Conservation (phyloP, 1,140 invertebrate species). For the Pseudomyrmex sp. region DNA sequence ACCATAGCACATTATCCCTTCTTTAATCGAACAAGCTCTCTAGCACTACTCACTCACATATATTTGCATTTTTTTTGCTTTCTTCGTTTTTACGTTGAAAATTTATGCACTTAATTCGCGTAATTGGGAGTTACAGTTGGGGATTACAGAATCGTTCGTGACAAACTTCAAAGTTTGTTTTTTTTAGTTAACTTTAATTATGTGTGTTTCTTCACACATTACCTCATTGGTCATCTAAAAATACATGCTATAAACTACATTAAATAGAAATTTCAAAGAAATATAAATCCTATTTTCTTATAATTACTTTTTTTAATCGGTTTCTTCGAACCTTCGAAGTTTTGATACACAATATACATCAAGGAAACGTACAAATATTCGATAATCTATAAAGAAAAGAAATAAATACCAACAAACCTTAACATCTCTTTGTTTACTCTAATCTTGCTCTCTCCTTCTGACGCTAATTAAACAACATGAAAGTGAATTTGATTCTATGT, state of each 20-base stretch:
- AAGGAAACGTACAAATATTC: too few relatives aligned
- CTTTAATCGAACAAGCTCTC: slow-evolving; percentile 45
- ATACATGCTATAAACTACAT: slow-evolving; percentile 45
- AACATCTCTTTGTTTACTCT: too few relatives aligned
- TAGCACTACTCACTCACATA: neutral
- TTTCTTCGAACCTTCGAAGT: too few relatives aligned
- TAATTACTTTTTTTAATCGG: neutral
- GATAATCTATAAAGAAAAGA: too few relatives aligned
- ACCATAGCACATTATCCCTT: slow-evolving; percentile 71
- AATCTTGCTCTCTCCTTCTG: too few relatives aligned
- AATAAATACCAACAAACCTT: too few relatives aligned
- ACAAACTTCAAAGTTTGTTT: neutral
- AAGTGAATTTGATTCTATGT: too few relatives aligned
- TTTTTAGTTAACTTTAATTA: slow-evolving; percentile 43
- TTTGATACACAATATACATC: too few relatives aligned
- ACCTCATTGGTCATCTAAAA: slow-evolving; percentile 65
- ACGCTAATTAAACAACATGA: too few relatives aligned
- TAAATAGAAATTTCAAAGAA: neutral
- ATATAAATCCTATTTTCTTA: neutral
- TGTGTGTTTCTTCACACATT: slow-evolving; percentile 39
- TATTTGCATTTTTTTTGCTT: slow-evolving; percentile 11
- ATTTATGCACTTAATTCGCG: slow-evolving; percentile 32
- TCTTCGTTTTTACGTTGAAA: slow-evolving; percentile 52
- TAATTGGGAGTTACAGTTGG: neutral
- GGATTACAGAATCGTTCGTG: slow-evolving; percentile 23